Percentiles rank a stretch among this genome's conserved stretches.
Conservation (phyloP, 2,113 vertebrate species). For the Amphiprion percula region DNA sequence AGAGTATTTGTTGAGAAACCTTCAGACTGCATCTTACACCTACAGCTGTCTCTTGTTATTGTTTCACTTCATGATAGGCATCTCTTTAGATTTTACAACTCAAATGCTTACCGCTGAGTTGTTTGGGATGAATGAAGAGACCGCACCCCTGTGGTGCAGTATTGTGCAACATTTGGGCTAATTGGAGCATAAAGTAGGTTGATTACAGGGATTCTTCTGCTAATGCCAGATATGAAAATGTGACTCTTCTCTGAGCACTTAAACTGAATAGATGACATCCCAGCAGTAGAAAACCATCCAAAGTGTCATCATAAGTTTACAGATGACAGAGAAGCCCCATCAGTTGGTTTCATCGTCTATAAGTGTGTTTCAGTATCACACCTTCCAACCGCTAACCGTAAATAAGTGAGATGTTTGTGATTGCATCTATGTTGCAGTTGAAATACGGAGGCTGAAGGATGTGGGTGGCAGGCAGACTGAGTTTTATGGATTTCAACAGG, state of each 20-base stretch:
- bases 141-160: slow-evolving; percentile 44
- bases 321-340: not conserved
- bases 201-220: slow-evolving; percentile 30
- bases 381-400: not conserved
- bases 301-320: not conserved
- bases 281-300: not conserved
- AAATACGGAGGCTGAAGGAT: no score
- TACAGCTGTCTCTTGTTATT: not conserved
- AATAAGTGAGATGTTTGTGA: not conserved
- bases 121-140: slow-evolving; percentile 44
- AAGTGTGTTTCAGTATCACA: not conserved
- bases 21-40: no score
- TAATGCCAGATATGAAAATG: slow-evolving; percentile 22
- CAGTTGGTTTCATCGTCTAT: not conserved
- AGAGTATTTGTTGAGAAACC: no score
- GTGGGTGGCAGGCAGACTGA: no score
- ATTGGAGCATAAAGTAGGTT: slow-evolving; percentile 63
- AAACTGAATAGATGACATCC: not conserved
- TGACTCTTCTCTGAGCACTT: not conserved
- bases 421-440: no score
- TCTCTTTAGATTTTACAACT: slow-evolving; percentile 26
- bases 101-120: slow-evolving; percentile 25
- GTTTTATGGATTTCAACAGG: no score
- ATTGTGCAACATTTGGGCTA: slow-evolving; percentile 55
- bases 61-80: not conserved